Percentiles rank a stretch among this genome's conserved stretches.
These are phyloP conservation scores for Phyllotis vaccarum DNA, from an alignment of 2,797 vertebrate species.

Conservation along the genomic window DNA sequence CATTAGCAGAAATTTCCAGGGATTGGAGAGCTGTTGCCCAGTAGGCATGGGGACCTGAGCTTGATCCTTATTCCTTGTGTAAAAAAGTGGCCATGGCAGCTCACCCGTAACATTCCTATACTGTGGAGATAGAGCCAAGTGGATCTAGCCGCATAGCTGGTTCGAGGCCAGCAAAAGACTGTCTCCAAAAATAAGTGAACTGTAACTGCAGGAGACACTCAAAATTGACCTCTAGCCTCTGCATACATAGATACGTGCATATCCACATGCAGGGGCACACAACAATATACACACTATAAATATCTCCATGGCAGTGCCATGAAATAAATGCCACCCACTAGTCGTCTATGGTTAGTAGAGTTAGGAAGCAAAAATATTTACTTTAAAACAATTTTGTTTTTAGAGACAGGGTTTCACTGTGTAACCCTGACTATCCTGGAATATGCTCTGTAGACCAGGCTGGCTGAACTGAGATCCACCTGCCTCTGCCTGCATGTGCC, in stretches of 20 bases:
- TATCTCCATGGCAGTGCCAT: not conserved
- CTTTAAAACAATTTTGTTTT: conserved; percentile 24
- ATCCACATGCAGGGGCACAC: not conserved
- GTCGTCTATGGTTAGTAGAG: not conserved
- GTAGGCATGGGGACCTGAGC: not conserved
- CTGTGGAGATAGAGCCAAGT: not conserved
- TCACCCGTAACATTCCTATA: no score
- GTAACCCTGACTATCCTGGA: not conserved
- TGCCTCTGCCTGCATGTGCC: not conserved
- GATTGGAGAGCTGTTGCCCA: not conserved
- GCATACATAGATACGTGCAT: not conserved
- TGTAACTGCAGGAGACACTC: not conserved
- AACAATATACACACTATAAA: not conserved
- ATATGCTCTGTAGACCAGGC: not conserved
- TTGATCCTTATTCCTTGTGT: not conserved
- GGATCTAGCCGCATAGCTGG: not conserved
- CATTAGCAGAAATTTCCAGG: not conserved
- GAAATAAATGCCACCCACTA: not conserved
- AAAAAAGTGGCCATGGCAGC: not conserved
- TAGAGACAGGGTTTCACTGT: not conserved
- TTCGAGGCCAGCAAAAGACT: not conserved
- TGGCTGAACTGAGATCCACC: not conserved
- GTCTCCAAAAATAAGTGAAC: not conserved
- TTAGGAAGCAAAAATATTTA: not conserved
- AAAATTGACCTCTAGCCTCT: not conserved